Evolutionary conservation across 92 coral and sea anemone species (phyloP).

Genomic region (Phymanthus crucifer): DNA sequence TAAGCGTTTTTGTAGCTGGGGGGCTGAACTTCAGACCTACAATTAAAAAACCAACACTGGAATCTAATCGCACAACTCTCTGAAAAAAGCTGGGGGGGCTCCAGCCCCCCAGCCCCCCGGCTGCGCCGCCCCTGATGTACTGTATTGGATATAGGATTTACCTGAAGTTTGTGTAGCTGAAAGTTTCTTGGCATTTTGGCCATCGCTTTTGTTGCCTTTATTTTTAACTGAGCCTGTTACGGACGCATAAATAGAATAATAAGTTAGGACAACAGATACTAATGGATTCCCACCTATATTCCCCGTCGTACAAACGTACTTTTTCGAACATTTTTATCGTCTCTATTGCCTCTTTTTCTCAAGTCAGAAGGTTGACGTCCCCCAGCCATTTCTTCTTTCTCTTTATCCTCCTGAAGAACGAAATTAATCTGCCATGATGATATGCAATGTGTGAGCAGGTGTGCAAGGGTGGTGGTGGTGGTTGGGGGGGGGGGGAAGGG

Average conservation of each 20-base stretch:
- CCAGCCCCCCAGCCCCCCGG: too few relatives aligned
- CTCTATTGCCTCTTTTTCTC: conserved; percentile 69
- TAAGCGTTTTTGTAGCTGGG: too few relatives aligned
- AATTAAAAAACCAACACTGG: too few relatives aligned
- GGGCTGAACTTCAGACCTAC: too few relatives aligned
- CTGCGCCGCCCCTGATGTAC: too few relatives aligned
- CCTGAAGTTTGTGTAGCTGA: conserved; percentile 34
- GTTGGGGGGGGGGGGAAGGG: neutral
- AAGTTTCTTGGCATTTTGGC: conserved; percentile 17
- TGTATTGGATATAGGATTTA: neutral
- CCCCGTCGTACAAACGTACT: conserved; percentile 21
- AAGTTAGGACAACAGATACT: neutral
- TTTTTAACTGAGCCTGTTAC: conserved; percentile 22
- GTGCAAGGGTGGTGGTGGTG: neutral
- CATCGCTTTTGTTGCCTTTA: conserved; percentile 28
- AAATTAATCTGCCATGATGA: neutral
- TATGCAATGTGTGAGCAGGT: neutral
- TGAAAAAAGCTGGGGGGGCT: too few relatives aligned
- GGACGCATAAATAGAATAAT: neutral
- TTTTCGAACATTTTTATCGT: conserved; percentile 79
- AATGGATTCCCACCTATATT: too few relatives aligned
- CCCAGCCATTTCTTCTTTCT: conserved; percentile 76
- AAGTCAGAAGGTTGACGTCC: conserved; percentile 79
- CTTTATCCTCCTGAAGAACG: conserved; percentile 78
- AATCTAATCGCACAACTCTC: too few relatives aligned